Conservation (phyloP, 2,888 invertebrate genomes). For the Luperina nickerlii region DNA sequence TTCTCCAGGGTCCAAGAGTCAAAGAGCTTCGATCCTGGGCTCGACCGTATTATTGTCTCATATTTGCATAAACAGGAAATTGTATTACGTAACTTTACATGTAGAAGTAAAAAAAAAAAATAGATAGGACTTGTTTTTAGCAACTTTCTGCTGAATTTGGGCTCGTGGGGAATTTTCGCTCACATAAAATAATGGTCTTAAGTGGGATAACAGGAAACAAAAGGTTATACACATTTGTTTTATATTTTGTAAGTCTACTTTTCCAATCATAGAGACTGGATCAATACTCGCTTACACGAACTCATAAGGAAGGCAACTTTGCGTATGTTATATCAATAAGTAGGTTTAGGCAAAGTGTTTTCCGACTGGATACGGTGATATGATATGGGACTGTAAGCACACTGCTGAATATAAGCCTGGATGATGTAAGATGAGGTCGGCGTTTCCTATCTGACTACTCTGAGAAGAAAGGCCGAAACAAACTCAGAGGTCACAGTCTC, state of each 20-base stretch:
- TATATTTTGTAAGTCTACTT: not conserved
- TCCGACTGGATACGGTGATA: not conserved
- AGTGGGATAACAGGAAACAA: slow-evolving; percentile 12
- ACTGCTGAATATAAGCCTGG: not conserved
- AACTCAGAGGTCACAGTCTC: too few species aligned
- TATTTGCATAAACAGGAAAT: slow-evolving; percentile 64
- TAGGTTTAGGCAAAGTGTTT: not conserved
- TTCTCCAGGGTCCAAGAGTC: slow-evolving; percentile 53
- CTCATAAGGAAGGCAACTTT: too few species aligned
- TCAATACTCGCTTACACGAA: not conserved
- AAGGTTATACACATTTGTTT: slow-evolving; percentile 11
- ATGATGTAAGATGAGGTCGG: too few species aligned
- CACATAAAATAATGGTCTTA: slow-evolving; percentile 21
- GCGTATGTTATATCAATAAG: not conserved
- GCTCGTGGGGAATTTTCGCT: slow-evolving; percentile 6
- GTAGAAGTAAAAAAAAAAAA: slow-evolving; percentile 47
- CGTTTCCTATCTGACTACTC: too few species aligned
- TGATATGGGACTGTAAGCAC: not conserved
- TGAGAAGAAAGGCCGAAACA: too few species aligned
- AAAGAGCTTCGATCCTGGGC: slow-evolving; percentile 54
- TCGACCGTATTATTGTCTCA: slow-evolving; percentile 52
- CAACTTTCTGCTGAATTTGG: slow-evolving; percentile 29
- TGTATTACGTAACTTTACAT: slow-evolving; percentile 50
- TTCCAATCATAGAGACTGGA: not conserved
- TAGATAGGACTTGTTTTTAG: slow-evolving; percentile 17